These are phyloP conservation scores for Diceros bicornis DNA, from an alignment of 2,797 vertebrate genomes.

Conservation along the genomic window DNA sequence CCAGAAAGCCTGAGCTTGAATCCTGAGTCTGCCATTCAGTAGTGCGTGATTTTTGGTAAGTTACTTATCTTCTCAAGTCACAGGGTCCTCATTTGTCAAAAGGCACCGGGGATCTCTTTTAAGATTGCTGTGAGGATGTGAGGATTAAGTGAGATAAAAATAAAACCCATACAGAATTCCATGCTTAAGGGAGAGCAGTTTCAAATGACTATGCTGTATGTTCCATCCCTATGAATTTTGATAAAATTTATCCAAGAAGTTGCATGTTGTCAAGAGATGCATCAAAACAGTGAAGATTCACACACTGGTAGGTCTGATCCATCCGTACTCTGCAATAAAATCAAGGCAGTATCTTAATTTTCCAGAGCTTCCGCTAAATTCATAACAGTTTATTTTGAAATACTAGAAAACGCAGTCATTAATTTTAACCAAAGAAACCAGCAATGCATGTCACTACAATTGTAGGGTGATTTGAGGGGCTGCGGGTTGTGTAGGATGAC, in stretches of 20 bases:
- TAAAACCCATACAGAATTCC: background rate
- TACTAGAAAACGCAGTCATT: background rate
- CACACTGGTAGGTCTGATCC: background rate
- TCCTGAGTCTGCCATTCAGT: background rate
- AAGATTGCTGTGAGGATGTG: background rate
- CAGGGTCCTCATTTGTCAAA: background rate
- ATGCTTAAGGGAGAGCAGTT: background rate
- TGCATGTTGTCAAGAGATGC: background rate
- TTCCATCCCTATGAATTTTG: background rate
- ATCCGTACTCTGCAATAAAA: background rate
- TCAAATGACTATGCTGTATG: background rate
- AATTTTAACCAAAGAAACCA: background rate
- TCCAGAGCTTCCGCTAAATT: background rate
- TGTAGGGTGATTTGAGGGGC: background rate
- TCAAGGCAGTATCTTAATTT: background rate
- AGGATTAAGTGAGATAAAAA: constrained; percentile 27
- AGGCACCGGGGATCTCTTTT: background rate
- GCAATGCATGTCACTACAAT: background rate
- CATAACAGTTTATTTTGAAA: constrained; percentile 58
- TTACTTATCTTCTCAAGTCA: background rate
- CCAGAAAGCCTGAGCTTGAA: background rate
- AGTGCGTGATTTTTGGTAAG: background rate
- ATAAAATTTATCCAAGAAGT: background rate
- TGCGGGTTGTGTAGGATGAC: background rate
- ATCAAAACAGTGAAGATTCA: background rate